Percentiles rank a stretch among this genome's conserved stretches.
Conservation (phyloP, 2,113 vertebrate genomes). For the Motacilla alba region DNA sequence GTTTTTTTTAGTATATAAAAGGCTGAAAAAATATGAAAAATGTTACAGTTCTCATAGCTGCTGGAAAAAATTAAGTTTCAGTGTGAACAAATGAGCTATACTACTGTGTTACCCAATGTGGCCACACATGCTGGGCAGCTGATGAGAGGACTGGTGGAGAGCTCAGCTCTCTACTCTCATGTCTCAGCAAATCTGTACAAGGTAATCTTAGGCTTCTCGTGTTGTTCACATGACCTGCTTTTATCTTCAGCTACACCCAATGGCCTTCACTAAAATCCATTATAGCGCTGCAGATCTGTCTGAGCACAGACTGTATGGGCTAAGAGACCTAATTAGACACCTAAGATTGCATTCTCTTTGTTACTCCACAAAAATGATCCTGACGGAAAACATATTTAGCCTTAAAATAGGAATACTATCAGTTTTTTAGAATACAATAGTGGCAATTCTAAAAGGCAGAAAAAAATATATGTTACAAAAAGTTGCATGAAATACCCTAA, state of each 20-base stretch:
- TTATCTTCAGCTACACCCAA: background rate
- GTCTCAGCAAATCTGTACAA: background rate
- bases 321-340: background rate
- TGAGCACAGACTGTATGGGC: background rate
- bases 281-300: background rate
- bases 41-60: background rate
- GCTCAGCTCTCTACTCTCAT: background rate
- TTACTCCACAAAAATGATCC: background rate
- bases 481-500: background rate
- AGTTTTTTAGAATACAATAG: background rate
- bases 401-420: background rate
- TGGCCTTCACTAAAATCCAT: background rate
- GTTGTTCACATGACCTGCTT: background rate
- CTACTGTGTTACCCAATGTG: rapidly evolving
- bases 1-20: background rate
- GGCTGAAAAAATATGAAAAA: background rate
- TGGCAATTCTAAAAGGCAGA: background rate
- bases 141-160: background rate
- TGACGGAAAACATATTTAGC: background rate
- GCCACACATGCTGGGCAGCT: background rate
- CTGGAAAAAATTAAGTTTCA: background rate
- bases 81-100: background rate
- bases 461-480: background rate
- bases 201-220: background rate
- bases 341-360: background rate